These are phyloP conservation scores for Platyscapa corneri DNA, from an alignment of 1,140 invertebrate species.

Conservation along the genomic window DNA sequence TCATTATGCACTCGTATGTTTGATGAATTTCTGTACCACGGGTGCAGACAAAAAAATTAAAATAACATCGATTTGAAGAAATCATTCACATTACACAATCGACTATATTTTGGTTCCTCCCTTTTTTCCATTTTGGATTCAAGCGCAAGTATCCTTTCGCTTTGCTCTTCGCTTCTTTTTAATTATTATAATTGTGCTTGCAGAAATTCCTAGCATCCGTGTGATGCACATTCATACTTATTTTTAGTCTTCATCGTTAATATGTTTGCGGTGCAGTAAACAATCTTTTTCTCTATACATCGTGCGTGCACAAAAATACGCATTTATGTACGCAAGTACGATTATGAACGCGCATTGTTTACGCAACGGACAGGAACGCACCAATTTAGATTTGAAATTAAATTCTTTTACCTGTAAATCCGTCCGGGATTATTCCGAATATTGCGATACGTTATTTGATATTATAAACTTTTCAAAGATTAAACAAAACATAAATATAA, in stretches of 20 bases:
- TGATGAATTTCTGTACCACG: background rate
- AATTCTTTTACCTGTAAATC: slow-evolving; percentile 24
- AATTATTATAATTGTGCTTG: slow-evolving; percentile 58
- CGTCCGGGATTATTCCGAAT: background rate
- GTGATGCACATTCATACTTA: slow-evolving; percentile 65
- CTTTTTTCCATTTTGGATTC: slow-evolving; percentile 19
- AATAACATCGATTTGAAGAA: background rate
- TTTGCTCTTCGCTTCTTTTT: slow-evolving; percentile 38
- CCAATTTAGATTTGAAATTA: background rate
- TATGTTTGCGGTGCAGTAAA: slow-evolving; percentile 60
- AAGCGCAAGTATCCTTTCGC: background rate
- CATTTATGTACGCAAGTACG: slow-evolving; percentile 11
- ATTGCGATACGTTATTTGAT: background rate
- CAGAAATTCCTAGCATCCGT: slow-evolving; percentile 62
- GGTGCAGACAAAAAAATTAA: background rate
- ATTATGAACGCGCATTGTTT: background rate
- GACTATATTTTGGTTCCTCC: background rate
- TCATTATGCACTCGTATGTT: background rate
- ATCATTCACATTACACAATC: background rate
- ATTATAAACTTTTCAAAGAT: slow-evolving; percentile 27
- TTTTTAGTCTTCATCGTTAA: slow-evolving; percentile 63
- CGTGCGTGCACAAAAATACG: slow-evolving; percentile 51
- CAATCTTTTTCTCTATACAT: slow-evolving; percentile 45
- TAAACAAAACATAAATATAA: slow-evolving; percentile 42
- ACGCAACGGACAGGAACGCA: background rate